Percentiles rank a stretch among this genome's conserved stretches.
Conservation (phyloP, 2,113 vertebrate genomes). For the Leucosticte australis region DNA sequence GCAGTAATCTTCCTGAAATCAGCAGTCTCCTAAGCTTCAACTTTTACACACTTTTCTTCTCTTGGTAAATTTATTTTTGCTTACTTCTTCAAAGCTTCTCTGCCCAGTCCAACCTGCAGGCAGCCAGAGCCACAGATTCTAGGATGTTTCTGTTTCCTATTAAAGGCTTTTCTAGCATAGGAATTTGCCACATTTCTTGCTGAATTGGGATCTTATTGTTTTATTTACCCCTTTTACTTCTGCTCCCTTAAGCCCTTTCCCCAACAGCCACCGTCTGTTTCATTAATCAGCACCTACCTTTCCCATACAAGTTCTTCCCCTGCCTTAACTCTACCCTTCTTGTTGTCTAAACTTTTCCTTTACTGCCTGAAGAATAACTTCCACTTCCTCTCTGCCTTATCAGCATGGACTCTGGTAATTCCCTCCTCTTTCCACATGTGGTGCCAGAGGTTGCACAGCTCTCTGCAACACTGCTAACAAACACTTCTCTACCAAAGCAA, state of each 20-base stretch:
- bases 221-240: neutral
- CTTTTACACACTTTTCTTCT: neutral
- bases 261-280: neutral
- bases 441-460: neutral
- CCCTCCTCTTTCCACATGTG: neutral
- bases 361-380: constrained; percentile 42
- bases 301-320: neutral
- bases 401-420: neutral
- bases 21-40: neutral
- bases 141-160: neutral
- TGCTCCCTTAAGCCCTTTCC: neutral
- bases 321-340: constrained; percentile 1
- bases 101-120: neutral
- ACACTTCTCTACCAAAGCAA: neutral
- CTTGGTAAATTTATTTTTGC: neutral
- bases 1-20: neutral
- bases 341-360: constrained; percentile 31
- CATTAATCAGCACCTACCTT: neutral
- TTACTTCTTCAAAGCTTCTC: neutral
- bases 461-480: neutral
- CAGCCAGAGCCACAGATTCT: neutral
- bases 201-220: neutral
- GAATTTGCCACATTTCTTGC: neutral
- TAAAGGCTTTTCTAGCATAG: neutral
- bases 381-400: constrained; percentile 50